A percentile compares a stretch with the other conserved stretches of the same genome.
Conservation (phyloP, 2,888 invertebrate species). For the Drosophila maculinotata region DNA sequence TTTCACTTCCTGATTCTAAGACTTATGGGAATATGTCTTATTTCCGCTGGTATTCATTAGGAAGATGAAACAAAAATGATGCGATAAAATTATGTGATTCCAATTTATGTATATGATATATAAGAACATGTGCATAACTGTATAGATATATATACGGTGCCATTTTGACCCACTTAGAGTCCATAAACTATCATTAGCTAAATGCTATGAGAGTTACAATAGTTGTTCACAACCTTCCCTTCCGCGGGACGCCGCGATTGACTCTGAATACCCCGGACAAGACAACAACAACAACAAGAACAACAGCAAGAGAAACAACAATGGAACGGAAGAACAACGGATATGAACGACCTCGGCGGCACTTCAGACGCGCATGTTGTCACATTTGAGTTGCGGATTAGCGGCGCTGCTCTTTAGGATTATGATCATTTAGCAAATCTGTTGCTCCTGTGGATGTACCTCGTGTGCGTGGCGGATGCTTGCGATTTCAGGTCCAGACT, state of each 20-base stretch:
- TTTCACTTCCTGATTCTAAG: conserved; percentile 19
- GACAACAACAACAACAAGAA: conserved; percentile 5
- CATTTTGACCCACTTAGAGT: conserved; percentile 72
- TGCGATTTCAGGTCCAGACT: conserved; percentile 19
- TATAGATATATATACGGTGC: conserved; percentile 35
- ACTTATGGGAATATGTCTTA: conserved; percentile 36
- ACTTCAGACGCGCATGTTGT: conserved; percentile 82
- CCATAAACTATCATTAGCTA: conserved; percentile 68
- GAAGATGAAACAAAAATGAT: neutral
- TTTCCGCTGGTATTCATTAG: conserved; percentile 37
- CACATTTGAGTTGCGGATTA: conserved; percentile 84
- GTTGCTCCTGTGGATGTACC: conserved; percentile 80
- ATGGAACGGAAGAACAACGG: conserved; percentile 10
- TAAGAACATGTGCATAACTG: neutral
- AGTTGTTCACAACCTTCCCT: conserved; percentile 26
- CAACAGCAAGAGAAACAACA: conserved; percentile 1
- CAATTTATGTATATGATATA: conserved; percentile 7
- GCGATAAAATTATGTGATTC: conserved; percentile 23
- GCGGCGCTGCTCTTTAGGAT: conserved; percentile 80
- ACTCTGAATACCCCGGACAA: conserved; percentile 17
- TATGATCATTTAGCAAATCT: conserved; percentile 85
- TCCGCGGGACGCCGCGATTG: conserved; percentile 11
- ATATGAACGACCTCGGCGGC: conserved; percentile 59
- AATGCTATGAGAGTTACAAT: conserved; percentile 27
- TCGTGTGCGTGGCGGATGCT: conserved; percentile 53